Conservation (phyloP, 2,797 vertebrate species). For the Syndactyla subalaris region DNA sequence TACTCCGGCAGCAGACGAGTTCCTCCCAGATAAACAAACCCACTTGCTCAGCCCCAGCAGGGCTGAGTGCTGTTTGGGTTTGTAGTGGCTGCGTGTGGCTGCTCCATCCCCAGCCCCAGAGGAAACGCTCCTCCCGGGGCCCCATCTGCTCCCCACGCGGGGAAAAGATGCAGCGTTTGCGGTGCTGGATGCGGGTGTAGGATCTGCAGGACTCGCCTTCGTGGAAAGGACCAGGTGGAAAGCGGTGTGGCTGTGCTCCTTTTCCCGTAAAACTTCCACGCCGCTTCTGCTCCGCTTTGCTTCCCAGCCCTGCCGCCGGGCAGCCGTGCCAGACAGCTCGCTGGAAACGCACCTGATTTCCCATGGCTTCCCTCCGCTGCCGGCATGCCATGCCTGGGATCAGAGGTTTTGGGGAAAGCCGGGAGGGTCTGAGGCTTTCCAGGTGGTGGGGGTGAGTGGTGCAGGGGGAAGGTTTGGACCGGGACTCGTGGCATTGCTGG, state of each 20-base stretch:
- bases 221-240: neutral
- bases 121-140: conserved; percentile 17
- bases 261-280: neutral
- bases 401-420: neutral
- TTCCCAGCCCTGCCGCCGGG: conserved; percentile 21
- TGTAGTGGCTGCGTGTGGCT: neutral
- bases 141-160: neutral
- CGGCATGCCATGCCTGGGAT: neutral
- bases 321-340: neutral
- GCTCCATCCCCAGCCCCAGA: neutral
- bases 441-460: rapidly evolving
- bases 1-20: conserved; percentile 37
- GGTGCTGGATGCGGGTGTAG: neutral
- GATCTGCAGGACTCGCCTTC: neutral
- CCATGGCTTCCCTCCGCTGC: neutral
- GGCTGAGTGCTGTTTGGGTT: conserved; percentile 37
- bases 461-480: neutral
- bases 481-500: neutral
- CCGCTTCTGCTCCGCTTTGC: neutral
- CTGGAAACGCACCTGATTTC: neutral
- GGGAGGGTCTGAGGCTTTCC: neutral
- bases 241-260: neutral
- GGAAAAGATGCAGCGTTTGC: neutral
- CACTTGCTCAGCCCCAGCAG: conserved; percentile 44
- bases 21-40: conserved; percentile 66